Percentiles rank a stretch among this genome's conserved stretches.
Conservation (phyloP, 2,888 invertebrate species). For the Lithophane socia region DNA sequence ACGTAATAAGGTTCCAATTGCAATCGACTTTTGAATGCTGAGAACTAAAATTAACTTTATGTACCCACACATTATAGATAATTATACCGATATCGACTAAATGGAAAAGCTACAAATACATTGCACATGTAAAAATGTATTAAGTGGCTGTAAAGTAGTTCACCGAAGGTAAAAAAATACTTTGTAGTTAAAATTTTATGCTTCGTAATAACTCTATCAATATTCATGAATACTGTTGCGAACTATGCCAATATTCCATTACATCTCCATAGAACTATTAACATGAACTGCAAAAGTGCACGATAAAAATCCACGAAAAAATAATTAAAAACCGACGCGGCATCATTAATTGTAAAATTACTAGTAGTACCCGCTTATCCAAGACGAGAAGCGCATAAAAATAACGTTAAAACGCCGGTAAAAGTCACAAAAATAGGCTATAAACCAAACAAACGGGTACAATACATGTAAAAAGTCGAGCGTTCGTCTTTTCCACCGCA, state of each 20-base stretch:
- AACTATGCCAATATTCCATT: slow-evolving; percentile 28
- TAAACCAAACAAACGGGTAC: slow-evolving; percentile 83
- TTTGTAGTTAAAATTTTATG: slow-evolving; percentile 43
- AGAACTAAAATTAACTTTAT: slow-evolving; percentile 36
- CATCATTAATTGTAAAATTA: slow-evolving; percentile 65
- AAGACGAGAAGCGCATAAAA: slow-evolving; percentile 76
- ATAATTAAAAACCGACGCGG: slow-evolving; percentile 37
- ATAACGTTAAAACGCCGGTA: slow-evolving; percentile 81
- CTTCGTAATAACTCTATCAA: slow-evolving; percentile 37
- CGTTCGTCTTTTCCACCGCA: slow-evolving; percentile 84
- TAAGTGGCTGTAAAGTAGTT: slow-evolving; percentile 28
- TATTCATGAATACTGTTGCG: slow-evolving; percentile 36
- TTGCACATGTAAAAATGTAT: slow-evolving; percentile 37
- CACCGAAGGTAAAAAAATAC: slow-evolving; percentile 24
- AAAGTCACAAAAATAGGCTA: slow-evolving; percentile 87
- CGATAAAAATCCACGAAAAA: slow-evolving; percentile 42
- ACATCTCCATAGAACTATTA: slow-evolving; percentile 19
- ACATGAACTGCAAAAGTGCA: background rate
- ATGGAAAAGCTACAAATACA: slow-evolving; percentile 28
- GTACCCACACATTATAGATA: slow-evolving; percentile 26
- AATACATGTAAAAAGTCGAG: slow-evolving; percentile 87
- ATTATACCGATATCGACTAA: slow-evolving; percentile 27
- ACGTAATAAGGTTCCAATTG: slow-evolving; percentile 25
- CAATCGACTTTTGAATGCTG: slow-evolving; percentile 21
- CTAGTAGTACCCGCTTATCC: slow-evolving; percentile 65